phyloP scores from a whole-genome alignment of 2,888 invertebrate genomes.

The Globia sparganii region DNA sequence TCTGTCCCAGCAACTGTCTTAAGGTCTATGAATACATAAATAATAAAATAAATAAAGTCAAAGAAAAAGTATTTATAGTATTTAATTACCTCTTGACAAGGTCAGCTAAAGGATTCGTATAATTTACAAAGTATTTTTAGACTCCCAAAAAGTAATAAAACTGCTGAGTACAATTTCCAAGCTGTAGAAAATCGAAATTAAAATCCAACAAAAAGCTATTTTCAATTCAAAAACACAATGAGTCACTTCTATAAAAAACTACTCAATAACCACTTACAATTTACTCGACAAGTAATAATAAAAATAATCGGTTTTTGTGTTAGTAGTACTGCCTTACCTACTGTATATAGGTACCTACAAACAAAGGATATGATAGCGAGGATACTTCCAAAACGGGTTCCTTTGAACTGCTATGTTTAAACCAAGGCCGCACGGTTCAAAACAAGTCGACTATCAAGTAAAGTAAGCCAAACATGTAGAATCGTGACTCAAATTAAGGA shows the following conservation, averaged over 20 bases:
- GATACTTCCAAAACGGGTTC: conserved; percentile 54
- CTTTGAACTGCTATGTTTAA: conserved; percentile 27
- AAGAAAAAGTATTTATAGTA: background rate
- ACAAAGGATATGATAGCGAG: conserved; percentile 51
- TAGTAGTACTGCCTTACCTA: conserved; percentile 7
- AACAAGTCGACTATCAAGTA: conserved; percentile 52
- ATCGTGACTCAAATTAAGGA: conserved; percentile 58
- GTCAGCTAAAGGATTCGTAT: background rate
- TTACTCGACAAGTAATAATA: conserved; percentile 24
- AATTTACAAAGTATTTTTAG: background rate
- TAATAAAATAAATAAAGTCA: background rate
- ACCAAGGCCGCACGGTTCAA: conserved; percentile 40
- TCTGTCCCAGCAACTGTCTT: background rate
- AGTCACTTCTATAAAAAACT: conserved; percentile 33
- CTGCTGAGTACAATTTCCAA: background rate
- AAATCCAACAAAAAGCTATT: conserved; percentile 18
- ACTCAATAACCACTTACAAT: conserved; percentile 5
- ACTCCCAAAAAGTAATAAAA: conserved; percentile 6
- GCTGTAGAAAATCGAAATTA: background rate
- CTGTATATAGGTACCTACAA: background rate
- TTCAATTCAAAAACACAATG: conserved; percentile 16
- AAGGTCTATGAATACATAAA: background rate
- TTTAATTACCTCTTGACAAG: background rate
- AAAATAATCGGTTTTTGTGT: conserved; percentile 30
- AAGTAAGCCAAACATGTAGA: conserved; percentile 51